These are phyloP conservation scores for Ornithoptera priamus DNA, from an alignment of 2,888 invertebrate genomes.

Conservation along the genomic window DNA sequence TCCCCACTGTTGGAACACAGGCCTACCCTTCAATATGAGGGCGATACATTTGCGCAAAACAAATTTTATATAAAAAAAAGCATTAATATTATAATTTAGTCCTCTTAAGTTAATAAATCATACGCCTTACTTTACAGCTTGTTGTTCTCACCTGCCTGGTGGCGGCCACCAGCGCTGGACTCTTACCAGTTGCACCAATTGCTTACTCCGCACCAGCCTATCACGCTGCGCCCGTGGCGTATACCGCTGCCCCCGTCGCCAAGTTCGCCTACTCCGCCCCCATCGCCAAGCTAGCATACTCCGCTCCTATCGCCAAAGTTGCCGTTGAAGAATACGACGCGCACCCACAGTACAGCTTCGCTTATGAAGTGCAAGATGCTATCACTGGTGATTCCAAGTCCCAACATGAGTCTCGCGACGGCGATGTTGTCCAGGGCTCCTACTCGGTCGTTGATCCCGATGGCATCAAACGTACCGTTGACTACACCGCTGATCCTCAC, in stretches of 20 bases:
- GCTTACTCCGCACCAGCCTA: constrained; percentile 43
- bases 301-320: constrained; percentile 43
- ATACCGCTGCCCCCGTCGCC: constrained; percentile 56
- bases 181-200: constrained; percentile 31
- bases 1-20: no score
- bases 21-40: no score
- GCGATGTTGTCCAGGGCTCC: constrained; percentile 74
- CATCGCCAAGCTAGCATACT: constrained; percentile 58
- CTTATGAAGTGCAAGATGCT: constrained; percentile 79
- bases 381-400: constrained; percentile 73
- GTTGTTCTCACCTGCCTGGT: constrained; percentile 52
- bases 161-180: constrained; percentile 52
- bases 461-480: constrained; percentile 78
- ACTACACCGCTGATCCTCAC: constrained; percentile 71
- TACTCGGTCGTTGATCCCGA: constrained; percentile 79
- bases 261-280: constrained; percentile 32
- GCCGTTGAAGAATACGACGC: constrained; percentile 37
- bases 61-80: no score
- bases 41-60: no score
- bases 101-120: constrained; percentile 44
- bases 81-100: no score
- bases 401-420: constrained; percentile 71
- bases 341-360: constrained; percentile 75
- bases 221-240: constrained; percentile 42
- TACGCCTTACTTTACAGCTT: constrained; percentile 42